Evolutionary conservation across 2,113 vertebrate genomes (phyloP).

Genomic region (Dicrurus megarhynchus): DNA sequence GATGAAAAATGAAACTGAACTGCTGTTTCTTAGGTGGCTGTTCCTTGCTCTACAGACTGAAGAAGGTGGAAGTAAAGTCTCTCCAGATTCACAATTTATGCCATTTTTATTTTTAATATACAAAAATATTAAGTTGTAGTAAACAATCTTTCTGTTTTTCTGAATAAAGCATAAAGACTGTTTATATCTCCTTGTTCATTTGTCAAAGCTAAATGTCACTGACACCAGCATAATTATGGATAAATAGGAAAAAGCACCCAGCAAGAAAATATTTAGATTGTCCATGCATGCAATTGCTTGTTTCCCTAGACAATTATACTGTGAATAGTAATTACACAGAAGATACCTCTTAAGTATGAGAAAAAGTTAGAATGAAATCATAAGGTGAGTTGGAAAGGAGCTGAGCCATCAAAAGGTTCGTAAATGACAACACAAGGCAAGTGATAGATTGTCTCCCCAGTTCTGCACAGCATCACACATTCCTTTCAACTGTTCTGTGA

Average conservation of each 20-base stretch:
- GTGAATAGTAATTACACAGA: not conserved
- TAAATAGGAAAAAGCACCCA: not conserved
- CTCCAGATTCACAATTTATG: not conserved
- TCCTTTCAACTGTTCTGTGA: not conserved
- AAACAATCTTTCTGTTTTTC: not conserved
- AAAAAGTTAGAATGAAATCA: not conserved
- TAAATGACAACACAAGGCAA: not conserved
- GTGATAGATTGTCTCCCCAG: not conserved
- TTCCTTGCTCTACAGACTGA: not conserved
- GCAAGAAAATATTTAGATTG: not conserved
- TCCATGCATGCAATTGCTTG: not conserved
- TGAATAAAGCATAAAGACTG: constrained; percentile 18
- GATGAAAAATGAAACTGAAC: not conserved
- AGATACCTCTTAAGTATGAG: not conserved
- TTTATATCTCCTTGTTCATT: not conserved
- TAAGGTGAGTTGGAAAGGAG: not conserved
- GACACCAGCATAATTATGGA: not conserved
- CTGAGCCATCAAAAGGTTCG: not conserved
- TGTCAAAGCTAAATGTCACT: not conserved
- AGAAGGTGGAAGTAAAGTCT: not conserved
- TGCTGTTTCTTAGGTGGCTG: not conserved
- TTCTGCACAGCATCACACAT: not conserved
- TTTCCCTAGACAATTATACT: not conserved
- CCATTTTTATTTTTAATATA: not conserved
- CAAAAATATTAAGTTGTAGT: not conserved